phyloP scores from a whole-genome alignment of 2,113 vertebrate genomes.

The Lophotis ruficrista region DNA sequence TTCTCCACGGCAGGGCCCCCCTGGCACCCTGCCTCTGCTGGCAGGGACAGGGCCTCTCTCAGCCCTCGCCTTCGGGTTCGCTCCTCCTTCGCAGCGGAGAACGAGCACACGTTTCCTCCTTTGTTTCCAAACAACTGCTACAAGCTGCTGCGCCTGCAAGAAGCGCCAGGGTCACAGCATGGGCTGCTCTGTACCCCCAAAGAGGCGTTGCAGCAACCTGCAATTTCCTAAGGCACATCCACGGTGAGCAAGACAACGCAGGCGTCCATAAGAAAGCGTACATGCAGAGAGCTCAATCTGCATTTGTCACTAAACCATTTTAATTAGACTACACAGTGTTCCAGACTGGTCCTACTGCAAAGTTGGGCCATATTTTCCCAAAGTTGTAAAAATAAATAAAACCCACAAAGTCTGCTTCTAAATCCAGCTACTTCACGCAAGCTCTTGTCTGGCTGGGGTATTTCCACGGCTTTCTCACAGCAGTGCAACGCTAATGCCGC shows the following conservation, averaged over 20 bases:
- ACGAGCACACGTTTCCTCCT: background rate
- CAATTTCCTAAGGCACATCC: slow-evolving; percentile 30
- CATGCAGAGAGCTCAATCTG: background rate
- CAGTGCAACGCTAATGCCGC: background rate
- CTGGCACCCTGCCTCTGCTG: slow-evolving; percentile 41
- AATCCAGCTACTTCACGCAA: slow-evolving; percentile 23
- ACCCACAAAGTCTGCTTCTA: background rate
- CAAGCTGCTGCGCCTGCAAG: slow-evolving; percentile 35
- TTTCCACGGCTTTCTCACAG: slow-evolving; percentile 22
- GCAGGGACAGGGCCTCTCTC: slow-evolving; percentile 46
- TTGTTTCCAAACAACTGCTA: slow-evolving; percentile 58
- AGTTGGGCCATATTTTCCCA: background rate
- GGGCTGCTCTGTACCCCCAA: slow-evolving; percentile 32
- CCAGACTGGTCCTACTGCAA: background rate
- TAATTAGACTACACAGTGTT: slow-evolving; percentile 36
- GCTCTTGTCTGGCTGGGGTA: background rate
- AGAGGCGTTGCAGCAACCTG: background rate
- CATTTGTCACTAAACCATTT: slow-evolving; percentile 25
- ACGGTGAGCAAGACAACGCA: slow-evolving; percentile 23
- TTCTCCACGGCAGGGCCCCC: slow-evolving; percentile 54
- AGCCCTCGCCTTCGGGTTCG: slow-evolving; percentile 19
- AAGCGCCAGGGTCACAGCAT: slow-evolving; percentile 47
- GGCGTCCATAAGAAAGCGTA: slow-evolving; percentile 4
- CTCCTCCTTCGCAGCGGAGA: slow-evolving; percentile 32
- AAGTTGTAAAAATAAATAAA: slow-evolving; percentile 42